These are phyloP conservation scores for Alectoris magna DNA, from an alignment of 2,797 vertebrate genomes.

Conservation along the genomic window DNA sequence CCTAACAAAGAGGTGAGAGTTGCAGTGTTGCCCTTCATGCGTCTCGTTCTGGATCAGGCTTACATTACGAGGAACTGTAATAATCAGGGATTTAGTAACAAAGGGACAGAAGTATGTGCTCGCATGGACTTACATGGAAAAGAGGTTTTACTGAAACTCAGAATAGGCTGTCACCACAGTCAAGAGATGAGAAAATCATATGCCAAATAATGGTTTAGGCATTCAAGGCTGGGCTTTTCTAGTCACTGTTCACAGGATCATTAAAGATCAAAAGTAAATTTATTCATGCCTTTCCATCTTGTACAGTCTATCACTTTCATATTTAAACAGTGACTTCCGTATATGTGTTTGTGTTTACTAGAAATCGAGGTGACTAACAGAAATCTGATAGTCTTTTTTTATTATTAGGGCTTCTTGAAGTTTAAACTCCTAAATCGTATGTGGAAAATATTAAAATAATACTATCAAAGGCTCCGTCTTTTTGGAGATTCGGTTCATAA, in stretches of 20 bases:
- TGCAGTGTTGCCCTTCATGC: not conserved
- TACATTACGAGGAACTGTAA: not conserved
- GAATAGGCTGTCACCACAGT: not conserved
- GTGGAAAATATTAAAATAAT: constrained; percentile 76
- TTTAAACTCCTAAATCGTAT: constrained; percentile 61
- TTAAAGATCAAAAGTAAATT: constrained; percentile 48
- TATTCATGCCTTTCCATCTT: constrained; percentile 29
- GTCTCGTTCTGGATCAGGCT: not conserved
- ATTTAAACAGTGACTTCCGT: constrained; percentile 25
- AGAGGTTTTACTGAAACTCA: not conserved
- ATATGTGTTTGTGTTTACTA: constrained; percentile 58
- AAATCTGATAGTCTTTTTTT: constrained; percentile 41
- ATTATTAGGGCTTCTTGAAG: constrained; percentile 59
- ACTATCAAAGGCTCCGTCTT: constrained; percentile 58
- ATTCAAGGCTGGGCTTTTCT: not conserved
- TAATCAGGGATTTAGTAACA: not conserved
- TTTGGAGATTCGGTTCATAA: constrained; percentile 70
- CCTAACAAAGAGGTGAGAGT: not conserved
- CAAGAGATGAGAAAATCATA: not conserved
- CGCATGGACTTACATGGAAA: not conserved
- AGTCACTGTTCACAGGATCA: not conserved
- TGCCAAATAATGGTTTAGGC: not conserved
- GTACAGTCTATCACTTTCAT: constrained; percentile 22
- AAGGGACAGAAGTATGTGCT: not conserved
- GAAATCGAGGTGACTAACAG: constrained; percentile 21